Percentiles rank a stretch among this genome's conserved stretches.
Conservation (phyloP, 2,888 invertebrate genomes). For the Harpalus rufipes region DNA sequence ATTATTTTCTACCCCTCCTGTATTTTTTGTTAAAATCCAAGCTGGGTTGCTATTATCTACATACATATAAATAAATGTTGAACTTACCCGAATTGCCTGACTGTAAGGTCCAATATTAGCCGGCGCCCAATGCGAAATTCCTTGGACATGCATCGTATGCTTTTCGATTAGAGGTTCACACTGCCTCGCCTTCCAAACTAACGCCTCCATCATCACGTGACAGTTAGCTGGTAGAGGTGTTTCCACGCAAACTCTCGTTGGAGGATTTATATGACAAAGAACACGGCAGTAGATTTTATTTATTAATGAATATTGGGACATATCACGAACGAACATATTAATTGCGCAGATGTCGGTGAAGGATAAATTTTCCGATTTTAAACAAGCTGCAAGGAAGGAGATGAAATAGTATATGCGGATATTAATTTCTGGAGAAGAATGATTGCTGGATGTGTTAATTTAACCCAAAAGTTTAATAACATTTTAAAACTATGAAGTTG, state of each 20-base stretch:
- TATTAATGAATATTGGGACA: constrained; percentile 87
- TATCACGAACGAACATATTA: constrained; percentile 90
- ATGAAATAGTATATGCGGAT: no score
- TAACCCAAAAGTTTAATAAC: no score
- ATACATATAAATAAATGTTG: no score
- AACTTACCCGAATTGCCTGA: constrained; percentile 89
- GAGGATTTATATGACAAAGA: constrained; percentile 89
- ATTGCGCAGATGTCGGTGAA: constrained; percentile 88
- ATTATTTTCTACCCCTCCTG: no score
- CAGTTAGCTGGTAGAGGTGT: constrained; percentile 84
- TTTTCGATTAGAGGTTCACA: constrained; percentile 75
- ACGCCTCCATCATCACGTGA: constrained; percentile 88
- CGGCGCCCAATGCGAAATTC: constrained; percentile 98
- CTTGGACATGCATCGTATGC: constrained; percentile 95
- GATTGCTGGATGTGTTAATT: no score
- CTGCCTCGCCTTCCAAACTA: constrained; percentile 79
- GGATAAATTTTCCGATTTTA: constrained; percentile 78
- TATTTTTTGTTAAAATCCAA: no score
- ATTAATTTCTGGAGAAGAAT: no score
- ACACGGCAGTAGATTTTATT: constrained; percentile 88
- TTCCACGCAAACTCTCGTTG: constrained; percentile 91
- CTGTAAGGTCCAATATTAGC: constrained; percentile 98
- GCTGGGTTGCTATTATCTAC: no score
- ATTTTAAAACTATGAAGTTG: no score
- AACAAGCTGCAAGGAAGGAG: constrained; percentile 77